Percentiles rank a stretch among this genome's conserved stretches.
Conservation (phyloP, 2,888 invertebrate species). For the Spialia ferax region DNA sequence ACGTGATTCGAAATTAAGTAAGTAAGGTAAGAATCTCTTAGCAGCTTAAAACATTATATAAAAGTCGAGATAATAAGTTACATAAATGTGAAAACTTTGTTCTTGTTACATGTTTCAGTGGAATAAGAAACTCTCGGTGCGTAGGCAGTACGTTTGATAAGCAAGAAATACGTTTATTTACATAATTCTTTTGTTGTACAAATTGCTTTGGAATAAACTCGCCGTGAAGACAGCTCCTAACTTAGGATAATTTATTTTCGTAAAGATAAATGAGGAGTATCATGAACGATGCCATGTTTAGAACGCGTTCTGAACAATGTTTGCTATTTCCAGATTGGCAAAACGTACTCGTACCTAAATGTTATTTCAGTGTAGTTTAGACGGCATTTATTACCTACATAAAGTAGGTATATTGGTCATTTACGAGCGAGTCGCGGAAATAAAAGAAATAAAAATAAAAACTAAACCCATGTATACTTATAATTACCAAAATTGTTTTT, state of each 20-base stretch:
- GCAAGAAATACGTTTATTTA: constrained; percentile 11
- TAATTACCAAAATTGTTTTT: no score
- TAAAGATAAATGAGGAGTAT: neutral
- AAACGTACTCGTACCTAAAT: neutral
- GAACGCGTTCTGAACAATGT: neutral
- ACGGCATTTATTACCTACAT: neutral
- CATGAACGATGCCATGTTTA: constrained; percentile 4
- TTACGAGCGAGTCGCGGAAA: no score
- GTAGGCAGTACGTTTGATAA: constrained; percentile 9
- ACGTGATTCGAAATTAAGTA: no score
- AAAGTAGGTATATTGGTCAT: no score
- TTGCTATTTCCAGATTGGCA: constrained; percentile 7
- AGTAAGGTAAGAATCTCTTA: no score
- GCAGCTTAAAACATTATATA: no score
- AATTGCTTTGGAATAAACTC: constrained; percentile 3
- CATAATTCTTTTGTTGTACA: neutral
- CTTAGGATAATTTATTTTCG: constrained; percentile 1
- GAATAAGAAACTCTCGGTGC: neutral
- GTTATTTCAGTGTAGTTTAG: constrained; percentile 3
- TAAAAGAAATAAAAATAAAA: no score
- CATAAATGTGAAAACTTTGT: no score
- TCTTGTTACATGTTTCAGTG: neutral
- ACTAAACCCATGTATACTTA: no score
- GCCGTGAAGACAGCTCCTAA: neutral
- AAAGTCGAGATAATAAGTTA: no score